These are phyloP conservation scores for Mycetomoellerius zeteki DNA, from an alignment of 1,140 invertebrate genomes.

Conservation along the genomic window DNA sequence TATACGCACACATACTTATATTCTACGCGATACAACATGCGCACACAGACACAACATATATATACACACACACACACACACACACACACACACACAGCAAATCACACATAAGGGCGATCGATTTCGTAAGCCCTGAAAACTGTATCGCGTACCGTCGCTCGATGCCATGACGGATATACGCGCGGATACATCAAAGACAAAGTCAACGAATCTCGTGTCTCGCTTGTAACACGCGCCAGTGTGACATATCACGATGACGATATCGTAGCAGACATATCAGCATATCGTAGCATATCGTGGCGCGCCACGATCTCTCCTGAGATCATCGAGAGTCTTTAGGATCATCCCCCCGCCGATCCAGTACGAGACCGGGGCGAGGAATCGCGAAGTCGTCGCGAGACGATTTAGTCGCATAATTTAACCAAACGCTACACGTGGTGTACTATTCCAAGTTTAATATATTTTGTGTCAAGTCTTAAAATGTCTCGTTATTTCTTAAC, in stretches of 20 bases:
- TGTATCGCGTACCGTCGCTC: conserved; percentile 37
- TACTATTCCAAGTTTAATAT: conserved; percentile 85
- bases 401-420: conserved; percentile 75
- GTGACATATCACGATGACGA: conserved; percentile 64
- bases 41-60: not conserved
- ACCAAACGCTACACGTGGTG: conserved; percentile 80
- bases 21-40: too few relatives aligned
- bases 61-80: not conserved
- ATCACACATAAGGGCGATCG: conserved; percentile 48
- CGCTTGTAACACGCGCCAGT: conserved; percentile 43
- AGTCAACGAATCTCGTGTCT: conserved; percentile 60
- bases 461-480: conserved; percentile 84
- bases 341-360: conserved; percentile 1
- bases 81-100: not conserved
- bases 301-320: conserved; percentile 49
- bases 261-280: conserved; percentile 73
- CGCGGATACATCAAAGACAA: conserved; percentile 36
- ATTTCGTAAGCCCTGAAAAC: conserved; percentile 50
- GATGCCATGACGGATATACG: conserved; percentile 38
- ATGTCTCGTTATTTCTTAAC: conserved; percentile 63
- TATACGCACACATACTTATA: not conserved
- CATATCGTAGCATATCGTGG: conserved; percentile 62
- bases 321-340: conserved; percentile 20
- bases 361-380: conserved; percentile 34
- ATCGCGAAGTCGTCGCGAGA: conserved; percentile 54